Evolutionary conservation across 2,888 invertebrate species (phyloP), one percentile per base, ranked within the genome.

Genomic region (Parnassius glacialis): DNA sequence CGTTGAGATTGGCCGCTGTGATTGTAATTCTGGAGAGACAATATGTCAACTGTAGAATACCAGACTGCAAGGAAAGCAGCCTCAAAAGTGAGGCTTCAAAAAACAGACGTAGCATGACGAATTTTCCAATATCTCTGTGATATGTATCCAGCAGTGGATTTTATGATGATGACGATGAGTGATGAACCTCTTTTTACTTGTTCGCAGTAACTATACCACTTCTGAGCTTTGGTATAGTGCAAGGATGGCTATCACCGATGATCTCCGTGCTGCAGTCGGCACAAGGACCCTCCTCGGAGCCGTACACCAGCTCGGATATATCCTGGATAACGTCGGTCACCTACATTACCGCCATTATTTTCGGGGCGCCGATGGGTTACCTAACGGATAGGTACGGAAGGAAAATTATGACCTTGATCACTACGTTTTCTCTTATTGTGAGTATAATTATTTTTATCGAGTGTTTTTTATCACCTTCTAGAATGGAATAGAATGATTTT

Each of bases 211-310:
- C 90, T 9, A 87, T 90, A 12, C 90, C 90, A 0, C 76, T 90
- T 3, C 73, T 90, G 5, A 89, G 83, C 68, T 90, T 90, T 72
- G 90, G 90, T 52, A 90, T 90, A 90, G 81, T 90, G 25, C 90
- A 90, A 66, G 90, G 90, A 43, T 90, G 90, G 90, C 59, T 91
- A 48, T 90, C 90, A 0, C 90, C 90, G n/a, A 91, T 90, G 90
- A 81, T 90, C 55, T 81, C 87, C 0, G 72, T 80, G 13, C 84
- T 91, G 10, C 84, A 86, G 73, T 87, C 90, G 0, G 61, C 82
- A 0, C 74, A 83, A 0, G 81, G 85, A 0, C 90, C 90, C 0
- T 81, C 84, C 0, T 78, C 78, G 12, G 78, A 79, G 50, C 84
- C 85, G 0, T 90, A 74, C 78, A 81, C 79, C 64, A 78, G 72